A percentile compares a stretch with the other conserved stretches of the same genome.
These are phyloP conservation scores for Odontomachus brunneus DNA, from an alignment of 1,140 invertebrate genomes.

Conservation along the genomic window DNA sequence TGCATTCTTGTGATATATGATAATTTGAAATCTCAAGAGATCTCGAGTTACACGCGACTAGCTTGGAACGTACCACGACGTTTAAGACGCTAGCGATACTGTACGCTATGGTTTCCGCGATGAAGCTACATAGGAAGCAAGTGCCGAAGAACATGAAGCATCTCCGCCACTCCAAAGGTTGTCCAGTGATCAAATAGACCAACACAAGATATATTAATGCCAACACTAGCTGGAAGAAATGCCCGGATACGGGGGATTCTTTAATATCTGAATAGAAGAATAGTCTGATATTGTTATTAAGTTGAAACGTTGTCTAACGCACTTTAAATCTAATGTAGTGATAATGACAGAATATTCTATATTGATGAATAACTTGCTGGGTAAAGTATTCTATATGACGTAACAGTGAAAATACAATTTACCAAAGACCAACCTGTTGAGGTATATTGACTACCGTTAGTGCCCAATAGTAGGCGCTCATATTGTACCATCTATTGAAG, in stretches of 20 bases:
- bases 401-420: background rate
- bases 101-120: slow-evolving; percentile 91
- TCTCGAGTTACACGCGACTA: background rate
- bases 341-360: background rate
- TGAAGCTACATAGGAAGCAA: slow-evolving; percentile 89
- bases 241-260: background rate
- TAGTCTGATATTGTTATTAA: background rate
- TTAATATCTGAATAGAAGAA: background rate
- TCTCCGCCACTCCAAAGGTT: slow-evolving; percentile 92
- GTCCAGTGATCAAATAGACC: slow-evolving; percentile 94
- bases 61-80: slow-evolving; percentile 88
- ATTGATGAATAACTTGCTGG: background rate
- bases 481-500: slow-evolving; percentile 97
- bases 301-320: background rate
- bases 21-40: no score
- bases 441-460: slow-evolving; percentile 91
- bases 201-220: slow-evolving; percentile 92
- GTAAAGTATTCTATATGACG: background rate
- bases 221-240: slow-evolving; percentile 88
- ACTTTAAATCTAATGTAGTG: no score
- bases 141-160: slow-evolving; percentile 89
- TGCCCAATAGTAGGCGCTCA: slow-evolving; percentile 95
- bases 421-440: slow-evolving; percentile 86
- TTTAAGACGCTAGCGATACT: slow-evolving; percentile 90
- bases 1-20: no score